Evolutionary conservation across 2,113 vertebrate genomes (phyloP), one percentile per base, ranked within the genome.

Genomic region (Lontra canadensis): DNA sequence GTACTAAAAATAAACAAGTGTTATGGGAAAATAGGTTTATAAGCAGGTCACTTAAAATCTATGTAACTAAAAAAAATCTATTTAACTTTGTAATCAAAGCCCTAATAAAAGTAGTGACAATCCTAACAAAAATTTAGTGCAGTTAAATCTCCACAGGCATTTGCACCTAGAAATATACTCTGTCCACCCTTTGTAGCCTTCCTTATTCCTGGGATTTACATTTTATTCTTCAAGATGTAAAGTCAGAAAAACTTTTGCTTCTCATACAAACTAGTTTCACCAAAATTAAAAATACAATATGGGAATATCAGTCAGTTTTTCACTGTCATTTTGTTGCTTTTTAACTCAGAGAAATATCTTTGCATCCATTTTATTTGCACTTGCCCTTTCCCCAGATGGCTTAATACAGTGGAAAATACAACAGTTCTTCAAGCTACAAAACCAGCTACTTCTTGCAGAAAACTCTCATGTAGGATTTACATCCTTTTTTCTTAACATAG

Each of bases 11-110:
- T 82, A 96, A 93, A 17, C 29, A 80, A 65, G 36, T 29, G 17
- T 67, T 95, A 29, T 85, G 26, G 39, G 23, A 74, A 90, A 90
- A 88, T n/a, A 91, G 61, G 55, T 14, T 90, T 95, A 61, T 80
- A 92, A 93, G 49, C 39, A 90, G 34, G 90, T 49, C n/a, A 71
- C 69, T 90, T 97, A 90, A 95, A 95, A 47, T 81, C 73, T 88
- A 11, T 31, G 3, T 59, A 89, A 79, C 67, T 78, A 86, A 76
- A 78, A 85, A 90, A 71, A 80, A 76, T 49, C 36, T 59, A 4
- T 31, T 20, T 90, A 86, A 82, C 52, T 63, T 96, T 96, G 12
- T 82, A 86, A 81, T 57, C 49, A 69, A 12, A 85, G 15, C 49
- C 88, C 87, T 92, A 93, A 90, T 80, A 80, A 95, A 94, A 88